phyloP scores from a whole-genome alignment of 1,140 invertebrate genomes.

The Hyles vespertilio region DNA sequence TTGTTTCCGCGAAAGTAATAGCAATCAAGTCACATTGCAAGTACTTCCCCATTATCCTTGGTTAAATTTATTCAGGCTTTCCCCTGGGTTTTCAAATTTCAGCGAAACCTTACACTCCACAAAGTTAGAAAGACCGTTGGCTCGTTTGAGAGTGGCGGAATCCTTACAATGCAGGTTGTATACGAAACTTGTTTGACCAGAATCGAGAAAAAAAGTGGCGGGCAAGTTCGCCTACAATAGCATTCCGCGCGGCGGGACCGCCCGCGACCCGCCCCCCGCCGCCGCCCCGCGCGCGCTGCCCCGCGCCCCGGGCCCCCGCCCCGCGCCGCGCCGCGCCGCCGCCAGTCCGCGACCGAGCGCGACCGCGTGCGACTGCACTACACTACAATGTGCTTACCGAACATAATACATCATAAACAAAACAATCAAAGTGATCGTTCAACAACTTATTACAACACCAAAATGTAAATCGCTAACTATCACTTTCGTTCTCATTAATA shows the following conservation, averaged over 20 bases:
- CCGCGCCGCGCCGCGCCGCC: constrained; percentile 44
- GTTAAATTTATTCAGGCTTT: constrained; percentile 3
- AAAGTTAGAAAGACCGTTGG: constrained; percentile 61
- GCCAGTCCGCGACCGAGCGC: constrained; percentile 54
- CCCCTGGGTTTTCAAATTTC: constrained; percentile 23
- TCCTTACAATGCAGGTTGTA: constrained; percentile 74
- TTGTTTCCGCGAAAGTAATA: too few species aligned
- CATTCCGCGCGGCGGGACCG: constrained; percentile 54
- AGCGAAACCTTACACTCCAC: constrained; percentile 40
- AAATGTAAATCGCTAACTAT: constrained; percentile 3
- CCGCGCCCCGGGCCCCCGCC: constrained; percentile 33
- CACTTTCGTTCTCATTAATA: not conserved
- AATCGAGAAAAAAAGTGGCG: constrained; percentile 72
- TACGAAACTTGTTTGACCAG: constrained; percentile 74
- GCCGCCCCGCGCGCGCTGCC: constrained; percentile 37
- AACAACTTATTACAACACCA: constrained; percentile 6
- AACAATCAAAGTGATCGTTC: constrained; percentile 26
- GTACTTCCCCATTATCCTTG: too few species aligned
- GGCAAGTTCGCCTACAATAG: constrained; percentile 72
- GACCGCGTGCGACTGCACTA: constrained; percentile 43
- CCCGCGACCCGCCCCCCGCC: constrained; percentile 53
- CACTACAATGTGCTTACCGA: constrained; percentile 33
- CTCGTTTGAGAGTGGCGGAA: constrained; percentile 67
- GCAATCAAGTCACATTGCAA: too few species aligned
- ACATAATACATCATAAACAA: constrained; percentile 35